Evolutionary conservation across 2,888 invertebrate genomes (phyloP), one percentile per base, ranked within the genome.

Genomic region (Anoncus sp.): DNA sequence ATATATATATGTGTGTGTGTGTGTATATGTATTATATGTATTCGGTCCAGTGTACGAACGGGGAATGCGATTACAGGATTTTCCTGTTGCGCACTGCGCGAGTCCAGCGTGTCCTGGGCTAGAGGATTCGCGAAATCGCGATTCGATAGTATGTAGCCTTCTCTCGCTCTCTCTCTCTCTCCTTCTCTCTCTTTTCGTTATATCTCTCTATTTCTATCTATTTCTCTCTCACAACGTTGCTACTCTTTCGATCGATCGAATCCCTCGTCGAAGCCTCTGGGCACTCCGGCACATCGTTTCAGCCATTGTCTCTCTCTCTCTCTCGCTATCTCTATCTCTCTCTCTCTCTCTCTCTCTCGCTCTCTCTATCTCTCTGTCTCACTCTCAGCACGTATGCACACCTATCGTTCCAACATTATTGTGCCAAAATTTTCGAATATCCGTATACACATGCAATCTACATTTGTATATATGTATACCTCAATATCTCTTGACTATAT

Each of bases 61-160:
- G 80, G 80, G 82, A 79, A 78, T 84, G 84, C 84, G 87, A 87
- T 88, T 90, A 90, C 90, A 89, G 89, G 89, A 90, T 88, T 87
- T 86, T 86, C 83, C 85, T 85, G 82, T 82, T 82, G 78, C 81
- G 73, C 73, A 60, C 75, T 74, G 73, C 55, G 69, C 65, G 55
- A 66, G 84, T 85, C 85, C 84, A 62, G 55, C 49, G 74, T 70
- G 79, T 87, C 87, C 87, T 77, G 85, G 87, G 85, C 84, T 59
- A 74, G 65, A 43, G 75, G 73, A 76, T 81, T 76, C 72, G 79
- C 75, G 67, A 75, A 79, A 82, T 82, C 77, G 79, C 73, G 79
- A 82, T 82, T 77, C 60, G 77, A 80, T 80, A 74, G 60, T 59
- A 27, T 18, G n/a, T n/a, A n/a, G n/a, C n/a, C n/a, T n/a, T n/a